These are phyloP conservation scores for Pangasius macronema DNA, from an alignment of 2,797 vertebrate genomes.

Conservation along the genomic window DNA sequence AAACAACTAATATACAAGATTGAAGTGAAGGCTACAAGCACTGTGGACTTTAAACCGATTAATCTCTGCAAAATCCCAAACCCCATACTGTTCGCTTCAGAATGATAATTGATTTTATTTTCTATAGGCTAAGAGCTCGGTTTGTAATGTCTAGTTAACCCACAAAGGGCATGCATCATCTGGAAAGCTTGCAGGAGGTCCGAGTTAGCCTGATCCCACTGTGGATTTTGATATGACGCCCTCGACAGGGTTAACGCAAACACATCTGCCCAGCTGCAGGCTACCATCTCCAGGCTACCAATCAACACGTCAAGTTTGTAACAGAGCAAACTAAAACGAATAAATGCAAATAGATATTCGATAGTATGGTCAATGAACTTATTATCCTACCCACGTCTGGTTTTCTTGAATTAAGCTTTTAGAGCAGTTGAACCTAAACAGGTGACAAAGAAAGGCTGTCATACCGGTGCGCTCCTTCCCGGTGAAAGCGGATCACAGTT, in stretches of 20 bases:
- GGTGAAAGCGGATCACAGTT: constrained; percentile 32
- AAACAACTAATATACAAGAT: not conserved
- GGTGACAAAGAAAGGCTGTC: constrained; percentile 41
- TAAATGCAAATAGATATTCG: not conserved
- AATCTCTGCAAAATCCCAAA: not conserved
- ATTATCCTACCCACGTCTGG: not conserved
- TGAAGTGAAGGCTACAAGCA: not conserved
- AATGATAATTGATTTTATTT: constrained; percentile 9
- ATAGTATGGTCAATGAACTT: not conserved
- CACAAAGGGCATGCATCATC: constrained; percentile 25
- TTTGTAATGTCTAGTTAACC: constrained; percentile 5
- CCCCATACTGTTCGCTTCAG: not conserved
- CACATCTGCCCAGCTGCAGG: constrained; percentile 10
- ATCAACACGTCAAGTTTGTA: not conserved
- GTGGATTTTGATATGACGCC: constrained; percentile 22
- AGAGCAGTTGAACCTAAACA: constrained; percentile 22
- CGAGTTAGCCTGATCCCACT: not conserved
- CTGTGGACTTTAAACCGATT: not conserved
- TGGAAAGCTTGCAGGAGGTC: constrained; percentile 41
- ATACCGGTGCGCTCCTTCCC: constrained; percentile 47
- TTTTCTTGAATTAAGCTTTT: constrained; percentile 8
- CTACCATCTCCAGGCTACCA: not conserved
- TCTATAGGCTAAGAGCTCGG: not conserved
- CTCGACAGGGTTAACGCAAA: constrained; percentile 7
- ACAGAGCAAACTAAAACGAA: not conserved